These are phyloP conservation scores for Lasioglossum morio DNA, from an alignment of 2,888 invertebrate species.

Conservation along the genomic window DNA sequence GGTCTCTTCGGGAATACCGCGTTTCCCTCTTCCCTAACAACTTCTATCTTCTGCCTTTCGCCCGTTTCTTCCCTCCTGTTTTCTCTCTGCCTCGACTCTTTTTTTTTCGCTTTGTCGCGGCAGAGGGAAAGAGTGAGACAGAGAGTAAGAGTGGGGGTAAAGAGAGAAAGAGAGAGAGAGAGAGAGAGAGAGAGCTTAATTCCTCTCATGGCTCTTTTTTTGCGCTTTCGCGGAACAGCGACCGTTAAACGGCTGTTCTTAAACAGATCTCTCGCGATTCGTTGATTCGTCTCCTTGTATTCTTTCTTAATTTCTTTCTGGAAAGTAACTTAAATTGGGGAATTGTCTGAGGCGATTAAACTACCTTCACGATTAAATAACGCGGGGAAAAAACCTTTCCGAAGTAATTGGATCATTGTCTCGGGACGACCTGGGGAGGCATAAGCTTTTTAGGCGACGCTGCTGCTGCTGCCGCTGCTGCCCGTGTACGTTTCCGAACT, in stretches of 20 bases:
- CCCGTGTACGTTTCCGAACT: slow-evolving; percentile 2
- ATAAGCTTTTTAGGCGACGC: slow-evolving; percentile 11
- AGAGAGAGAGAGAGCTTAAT: slow-evolving; percentile 40
- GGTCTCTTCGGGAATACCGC: slow-evolving; percentile 71
- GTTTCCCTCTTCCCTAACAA: slow-evolving; percentile 53
- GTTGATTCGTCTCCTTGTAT: slow-evolving; percentile 27
- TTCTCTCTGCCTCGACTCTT: neutral
- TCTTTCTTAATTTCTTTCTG: slow-evolving; percentile 23
- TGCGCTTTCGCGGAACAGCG: neutral
- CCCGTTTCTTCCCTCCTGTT: slow-evolving; percentile 17
- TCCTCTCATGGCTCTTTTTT: slow-evolving; percentile 25
- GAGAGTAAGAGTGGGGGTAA: too few relatives aligned
- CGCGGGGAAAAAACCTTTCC: slow-evolving; percentile 11
- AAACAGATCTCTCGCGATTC: slow-evolving; percentile 40
- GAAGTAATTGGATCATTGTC: slow-evolving; percentile 28
- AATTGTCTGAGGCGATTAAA: slow-evolving; percentile 38
- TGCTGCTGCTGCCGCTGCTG: neutral
- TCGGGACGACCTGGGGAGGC: neutral
- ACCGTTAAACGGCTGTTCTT: slow-evolving; percentile 46
- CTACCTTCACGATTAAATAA: slow-evolving; percentile 12
- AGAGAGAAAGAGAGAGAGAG: neutral
- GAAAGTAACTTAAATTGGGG: slow-evolving; percentile 35
- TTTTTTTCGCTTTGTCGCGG: slow-evolving; percentile 12
- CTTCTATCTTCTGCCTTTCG: slow-evolving; percentile 51
- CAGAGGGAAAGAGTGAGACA: neutral